Percentiles rank a stretch among this genome's conserved stretches.
Evolutionary conservation across 2,113 vertebrate genomes (phyloP).

Genomic region (Pogonocichla stellata): DNA sequence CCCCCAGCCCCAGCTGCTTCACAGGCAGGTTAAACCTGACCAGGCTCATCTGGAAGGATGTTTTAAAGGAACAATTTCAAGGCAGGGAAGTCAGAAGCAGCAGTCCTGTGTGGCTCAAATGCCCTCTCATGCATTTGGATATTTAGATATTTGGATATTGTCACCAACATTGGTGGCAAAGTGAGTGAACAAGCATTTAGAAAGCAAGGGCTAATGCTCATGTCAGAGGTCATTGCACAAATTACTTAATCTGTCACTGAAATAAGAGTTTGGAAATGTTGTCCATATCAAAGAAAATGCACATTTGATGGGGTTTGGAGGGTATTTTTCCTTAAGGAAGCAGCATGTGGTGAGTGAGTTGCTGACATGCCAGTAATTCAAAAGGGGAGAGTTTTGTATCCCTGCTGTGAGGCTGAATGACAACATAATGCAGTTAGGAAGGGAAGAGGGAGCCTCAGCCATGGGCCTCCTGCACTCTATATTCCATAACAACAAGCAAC

Average conservation of each 20-base stretch:
- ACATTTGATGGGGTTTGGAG: constrained; percentile 18
- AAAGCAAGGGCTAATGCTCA: neutral
- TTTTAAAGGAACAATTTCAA: neutral
- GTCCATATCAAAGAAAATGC: constrained; percentile 40
- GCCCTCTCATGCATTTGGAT: neutral
- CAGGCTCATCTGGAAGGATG: neutral
- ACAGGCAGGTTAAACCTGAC: neutral
- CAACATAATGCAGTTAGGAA: constrained; percentile 49
- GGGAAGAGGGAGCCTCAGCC: neutral
- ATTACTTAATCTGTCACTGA: constrained; percentile 30
- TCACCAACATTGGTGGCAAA: neutral
- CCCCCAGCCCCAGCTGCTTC: neutral
- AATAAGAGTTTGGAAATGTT: constrained; percentile 23
- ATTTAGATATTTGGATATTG: neutral
- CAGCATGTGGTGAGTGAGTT: constrained; percentile 16
- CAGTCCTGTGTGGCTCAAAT: neutral
- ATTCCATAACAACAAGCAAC: neutral
- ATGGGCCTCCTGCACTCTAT: neutral
- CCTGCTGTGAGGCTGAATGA: constrained; percentile 67
- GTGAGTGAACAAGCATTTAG: neutral
- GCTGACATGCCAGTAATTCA: constrained; percentile 52
- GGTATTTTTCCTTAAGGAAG: constrained; percentile 32
- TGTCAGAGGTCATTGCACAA: constrained; percentile 44
- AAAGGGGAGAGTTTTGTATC: constrained; percentile 27
- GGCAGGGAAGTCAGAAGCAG: neutral